Base-by-base conservation (phyloP, 1,140 invertebrate genomes). In the Diprion similis region DNA sequence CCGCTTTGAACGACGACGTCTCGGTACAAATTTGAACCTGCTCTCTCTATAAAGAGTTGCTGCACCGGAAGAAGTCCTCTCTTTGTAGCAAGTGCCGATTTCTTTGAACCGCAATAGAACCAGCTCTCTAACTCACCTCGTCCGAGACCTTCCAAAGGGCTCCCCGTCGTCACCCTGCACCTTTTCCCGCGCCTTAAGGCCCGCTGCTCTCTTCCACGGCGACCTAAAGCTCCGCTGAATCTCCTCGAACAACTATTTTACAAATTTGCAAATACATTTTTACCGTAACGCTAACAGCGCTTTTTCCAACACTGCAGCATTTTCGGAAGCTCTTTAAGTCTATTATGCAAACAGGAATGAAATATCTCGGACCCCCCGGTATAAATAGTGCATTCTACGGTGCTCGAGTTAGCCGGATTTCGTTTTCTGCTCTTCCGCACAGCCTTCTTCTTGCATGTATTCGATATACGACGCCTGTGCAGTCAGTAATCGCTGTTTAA, bases 1-100 rank as follows among this genome's bases (percentile, higher is more conserved):
- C 11, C 51, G 11, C 51, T 59, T 59, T 59, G 51, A 59, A 17
- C 11, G 24, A 17, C 11, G 24, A 37, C 24, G 51, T 17, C 51
- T 59, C 51, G 11, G 51, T 59, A 59, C 11, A 59, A 17, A 59
- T 4, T 59, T 13, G 11, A 17, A 59, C 51, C 24, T 37, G 24
- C 51, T 15, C 11, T 37, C 11, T 59, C 51, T 59, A 9, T 11
- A 59, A 59, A 59, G 37, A 17, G 13, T 7, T 68, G 66, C 11
- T 45, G 37, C 8, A 68, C 66, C 66, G 66, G 66, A 68, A 68
- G 37, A 68, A 68, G 13, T 7, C 17, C 13, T 45, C 24, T 37
- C 66, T 68, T 68, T 68, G 66, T 68, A 45, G 66, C 66, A 68
- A 68, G 66, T 68, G 66, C 66, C 66, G 66, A 68, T 68, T 68